A percentile compares a stretch with the other conserved stretches of the same genome.
phyloP scores from a whole-genome alignment of 2,888 invertebrate species.

The Dryobotodes eremita region DNA sequence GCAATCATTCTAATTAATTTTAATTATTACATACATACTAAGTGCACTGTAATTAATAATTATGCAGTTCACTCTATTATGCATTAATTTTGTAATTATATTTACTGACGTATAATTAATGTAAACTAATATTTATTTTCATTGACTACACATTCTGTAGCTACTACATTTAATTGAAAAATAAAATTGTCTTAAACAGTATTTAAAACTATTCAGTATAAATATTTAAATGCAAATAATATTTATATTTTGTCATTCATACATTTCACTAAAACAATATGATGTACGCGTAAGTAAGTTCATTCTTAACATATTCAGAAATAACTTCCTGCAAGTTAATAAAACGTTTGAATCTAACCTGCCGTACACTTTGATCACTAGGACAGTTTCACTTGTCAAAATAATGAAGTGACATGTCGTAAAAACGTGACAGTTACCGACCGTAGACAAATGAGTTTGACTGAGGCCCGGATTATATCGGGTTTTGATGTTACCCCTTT shows the following conservation, averaged over 20 bases:
- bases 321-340: constrained; percentile 58
- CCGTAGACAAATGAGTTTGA: constrained; percentile 80
- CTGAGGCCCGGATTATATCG: constrained; percentile 79
- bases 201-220: not conserved
- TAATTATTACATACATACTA: not conserved
- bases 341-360: constrained; percentile 66
- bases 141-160: not conserved
- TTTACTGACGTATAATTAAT: not conserved
- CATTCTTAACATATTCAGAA: constrained; percentile 52
- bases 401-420: constrained; percentile 82
- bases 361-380: constrained; percentile 66
- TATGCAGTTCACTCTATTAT: constrained; percentile 28
- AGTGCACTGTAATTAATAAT: constrained; percentile 15
- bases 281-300: constrained; percentile 48
- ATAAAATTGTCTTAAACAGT: not conserved
- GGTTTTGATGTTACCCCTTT: constrained; percentile 72
- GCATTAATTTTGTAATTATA: not conserved
- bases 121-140: not conserved
- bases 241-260: constrained; percentile 5
- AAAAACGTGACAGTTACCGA: constrained; percentile 79
- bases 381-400: constrained; percentile 81
- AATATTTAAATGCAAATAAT: not conserved
- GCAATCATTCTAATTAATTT: constrained; percentile 34
- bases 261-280: constrained; percentile 27
- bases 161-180: not conserved